phyloP scores from a whole-genome alignment of 2,888 invertebrate genomes.

The Tridacna gigas region DNA sequence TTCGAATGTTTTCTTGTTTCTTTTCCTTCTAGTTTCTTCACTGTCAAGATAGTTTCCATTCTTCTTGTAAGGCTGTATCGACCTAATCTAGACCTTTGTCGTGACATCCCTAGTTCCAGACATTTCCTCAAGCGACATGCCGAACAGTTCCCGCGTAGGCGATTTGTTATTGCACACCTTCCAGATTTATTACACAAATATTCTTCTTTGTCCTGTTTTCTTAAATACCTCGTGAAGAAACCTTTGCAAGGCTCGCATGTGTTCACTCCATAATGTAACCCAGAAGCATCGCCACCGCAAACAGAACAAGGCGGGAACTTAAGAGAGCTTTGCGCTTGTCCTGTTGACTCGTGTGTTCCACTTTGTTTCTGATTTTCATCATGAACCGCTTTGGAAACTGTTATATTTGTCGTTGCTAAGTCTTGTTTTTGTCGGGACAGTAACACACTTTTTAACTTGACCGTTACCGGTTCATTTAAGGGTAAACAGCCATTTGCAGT shows the following conservation, averaged over 20 bases:
- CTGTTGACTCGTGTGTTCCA: background rate
- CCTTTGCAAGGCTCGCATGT: conserved; percentile 65
- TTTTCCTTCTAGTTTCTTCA: conserved; percentile 39
- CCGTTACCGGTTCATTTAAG: background rate
- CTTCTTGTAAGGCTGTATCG: conserved; percentile 55
- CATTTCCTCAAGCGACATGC: conserved; percentile 56
- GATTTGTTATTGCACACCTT: conserved; percentile 48
- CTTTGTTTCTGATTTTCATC: background rate
- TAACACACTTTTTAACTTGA: conserved; percentile 4
- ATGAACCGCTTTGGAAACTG: background rate
- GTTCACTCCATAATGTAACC: conserved; percentile 58
- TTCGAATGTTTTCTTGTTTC: conserved; percentile 11
- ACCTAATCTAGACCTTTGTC: conserved; percentile 53
- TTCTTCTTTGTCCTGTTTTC: conserved; percentile 40
- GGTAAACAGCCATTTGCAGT: too few species aligned
- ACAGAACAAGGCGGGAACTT: conserved; percentile 61
- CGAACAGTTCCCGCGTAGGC: conserved; percentile 56
- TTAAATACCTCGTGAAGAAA: conserved; percentile 57
- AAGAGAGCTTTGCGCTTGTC: conserved; percentile 3
- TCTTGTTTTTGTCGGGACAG: background rate
- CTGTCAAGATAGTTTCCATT: conserved; percentile 56
- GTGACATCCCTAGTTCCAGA: conserved; percentile 55
- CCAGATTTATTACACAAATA: conserved; percentile 46
- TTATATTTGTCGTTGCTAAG: background rate
- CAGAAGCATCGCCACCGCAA: conserved; percentile 59